Evolutionary conservation across 2,113 vertebrate species (phyloP).

Genomic region (Tinamus guttatus): DNA sequence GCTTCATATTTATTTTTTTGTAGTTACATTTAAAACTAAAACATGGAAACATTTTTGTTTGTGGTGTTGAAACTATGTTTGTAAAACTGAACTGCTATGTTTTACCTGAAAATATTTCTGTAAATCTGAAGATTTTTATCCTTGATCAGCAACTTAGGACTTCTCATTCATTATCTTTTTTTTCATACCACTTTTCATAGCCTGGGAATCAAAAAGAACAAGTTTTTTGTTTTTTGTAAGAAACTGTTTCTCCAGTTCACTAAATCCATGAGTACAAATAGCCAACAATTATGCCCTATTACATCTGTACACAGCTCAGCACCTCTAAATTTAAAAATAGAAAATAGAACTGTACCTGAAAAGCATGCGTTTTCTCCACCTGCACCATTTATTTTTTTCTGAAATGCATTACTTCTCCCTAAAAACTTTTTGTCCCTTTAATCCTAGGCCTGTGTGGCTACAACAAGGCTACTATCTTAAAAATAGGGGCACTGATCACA

Average conservation of each 20-base stretch:
- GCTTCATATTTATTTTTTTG: neutral
- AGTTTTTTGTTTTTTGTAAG: neutral
- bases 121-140: neutral
- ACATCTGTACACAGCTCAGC: neutral
- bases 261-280: neutral
- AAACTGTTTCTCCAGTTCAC: neutral
- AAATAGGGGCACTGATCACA: neutral
- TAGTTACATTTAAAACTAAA: neutral
- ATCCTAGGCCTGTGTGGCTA: neutral
- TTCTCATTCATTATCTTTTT: neutral
- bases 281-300: neutral
- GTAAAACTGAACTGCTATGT: neutral
- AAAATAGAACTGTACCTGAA: neutral
- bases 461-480: neutral
- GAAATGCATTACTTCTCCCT: neutral
- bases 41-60: neutral
- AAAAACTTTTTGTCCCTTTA: neutral
- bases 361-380: neutral
- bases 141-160: neutral
- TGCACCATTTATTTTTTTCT: neutral
- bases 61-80: neutral
- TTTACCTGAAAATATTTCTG: neutral
- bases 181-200: neutral
- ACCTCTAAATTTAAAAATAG: neutral
- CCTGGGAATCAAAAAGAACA: neutral